A percentile compares a stretch with the other conserved stretches of the same genome.
These are phyloP conservation scores for Pseudomyrmex cubaensis DNA, from an alignment of 1,140 invertebrate species.

Conservation along the genomic window DNA sequence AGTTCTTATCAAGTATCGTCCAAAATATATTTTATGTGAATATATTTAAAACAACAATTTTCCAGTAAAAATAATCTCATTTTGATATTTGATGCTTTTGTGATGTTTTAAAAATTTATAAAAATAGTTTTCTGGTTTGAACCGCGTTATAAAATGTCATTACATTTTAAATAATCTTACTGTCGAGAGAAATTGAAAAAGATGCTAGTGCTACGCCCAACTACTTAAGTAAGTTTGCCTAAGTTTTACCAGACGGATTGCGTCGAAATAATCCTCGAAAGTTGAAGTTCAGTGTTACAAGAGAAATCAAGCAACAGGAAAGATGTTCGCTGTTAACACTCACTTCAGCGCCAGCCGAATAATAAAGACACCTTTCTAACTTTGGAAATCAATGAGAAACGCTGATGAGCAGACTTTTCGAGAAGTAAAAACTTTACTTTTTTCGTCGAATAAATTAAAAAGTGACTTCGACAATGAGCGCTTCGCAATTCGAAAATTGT, in stretches of 20 bases:
- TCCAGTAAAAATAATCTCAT: not conserved
- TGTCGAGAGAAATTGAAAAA: not conserved
- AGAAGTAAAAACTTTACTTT: no score
- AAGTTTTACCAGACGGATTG: slow-evolving; percentile 49
- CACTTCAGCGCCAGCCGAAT: slow-evolving; percentile 44
- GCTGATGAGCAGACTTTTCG: not conserved
- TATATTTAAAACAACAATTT: not conserved
- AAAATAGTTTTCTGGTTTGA: no score
- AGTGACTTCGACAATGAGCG: slow-evolving; percentile 38
- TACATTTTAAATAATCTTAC: not conserved
- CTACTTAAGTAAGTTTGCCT: slow-evolving; percentile 42
- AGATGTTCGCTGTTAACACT: slow-evolving; percentile 52
- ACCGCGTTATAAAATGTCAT: no score
- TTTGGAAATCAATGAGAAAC: slow-evolving; percentile 62
- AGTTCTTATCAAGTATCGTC: not conserved
- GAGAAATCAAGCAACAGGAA: slow-evolving; percentile 29
- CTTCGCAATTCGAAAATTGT: slow-evolving; percentile 17
- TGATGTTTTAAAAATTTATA: no score
- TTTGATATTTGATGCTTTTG: no score
- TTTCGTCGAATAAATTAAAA: slow-evolving; percentile 58
- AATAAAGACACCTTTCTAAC: slow-evolving; percentile 40
- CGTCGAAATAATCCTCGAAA: not conserved
- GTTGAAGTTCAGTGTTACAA: slow-evolving; percentile 21
- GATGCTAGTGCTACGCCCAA: not conserved
- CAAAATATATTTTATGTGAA: not conserved